Base-by-base conservation (phyloP, 1,140 invertebrate species). In the Orussus abietinus region DNA sequence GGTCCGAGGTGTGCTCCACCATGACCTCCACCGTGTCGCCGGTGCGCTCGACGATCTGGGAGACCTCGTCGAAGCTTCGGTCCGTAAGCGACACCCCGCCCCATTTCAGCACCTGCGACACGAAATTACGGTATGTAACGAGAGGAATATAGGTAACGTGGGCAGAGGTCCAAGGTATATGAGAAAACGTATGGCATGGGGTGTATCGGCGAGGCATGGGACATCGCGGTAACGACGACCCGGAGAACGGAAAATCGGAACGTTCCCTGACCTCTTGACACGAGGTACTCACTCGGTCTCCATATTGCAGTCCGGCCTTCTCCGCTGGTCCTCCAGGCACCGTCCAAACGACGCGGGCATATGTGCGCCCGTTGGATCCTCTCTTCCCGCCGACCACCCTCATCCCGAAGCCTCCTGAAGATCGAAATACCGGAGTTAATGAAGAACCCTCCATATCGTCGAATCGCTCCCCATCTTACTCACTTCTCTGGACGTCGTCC, bases 211-310 rank as follows among this genome's bases (percentile, higher is more conserved):
- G n/a, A n/a, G n/a, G n/a, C n/a, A n/a, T n/a, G n/a, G n/a, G n/a
- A n/a, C n/a, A n/a, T n/a, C n/a, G n/a, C n/a, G n/a, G n/a, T n/a
- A n/a, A n/a, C n/a, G n/a, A n/a, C n/a, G n/a, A n/a, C n/a, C n/a
- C n/a, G n/a, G n/a, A n/a, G n/a, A n/a, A n/a, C n/a, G n/a, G n/a
- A n/a, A n/a, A n/a, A n/a, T n/a, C n/a, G n/a, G n/a, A n/a, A n/a
- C n/a, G n/a, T n/a, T n/a, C n/a, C n/a, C n/a, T n/a, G n/a, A n/a
- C n/a, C n/a, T n/a, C n/a, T n/a, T n/a, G n/a, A n/a, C n/a, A n/a
- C n/a, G n/a, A n/a, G n/a, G n/a, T n/a, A n/a, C n/a, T n/a, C n/a
- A 89, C 87, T 80, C 89, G 90, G 73, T 92, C 88, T 41, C 88
- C 89, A 62, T 89, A 86, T 55, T 86, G 84, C 38, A 93, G 73